Conservation (phyloP, 2,113 vertebrate genomes). For the Psammodynastes pulverulentus region DNA sequence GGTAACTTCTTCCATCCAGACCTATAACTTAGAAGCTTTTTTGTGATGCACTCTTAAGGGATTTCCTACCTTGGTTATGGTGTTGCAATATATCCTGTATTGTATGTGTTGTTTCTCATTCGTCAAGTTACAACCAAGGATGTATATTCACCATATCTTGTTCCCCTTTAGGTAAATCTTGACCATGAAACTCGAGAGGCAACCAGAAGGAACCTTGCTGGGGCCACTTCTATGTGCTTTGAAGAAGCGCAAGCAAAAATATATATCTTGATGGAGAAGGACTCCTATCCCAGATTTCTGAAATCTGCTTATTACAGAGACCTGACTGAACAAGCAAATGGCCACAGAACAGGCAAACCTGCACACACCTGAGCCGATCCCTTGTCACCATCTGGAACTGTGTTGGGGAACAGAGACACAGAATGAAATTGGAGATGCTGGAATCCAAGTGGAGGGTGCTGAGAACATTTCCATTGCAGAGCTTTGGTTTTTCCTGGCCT, state of each 20-base stretch:
- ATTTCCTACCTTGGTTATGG: neutral
- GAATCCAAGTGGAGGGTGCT: neutral
- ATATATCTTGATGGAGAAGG: constrained; percentile 77
- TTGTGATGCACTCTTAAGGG: neutral
- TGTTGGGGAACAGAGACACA: rapidly evolving
- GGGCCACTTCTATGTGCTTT: constrained; percentile 64
- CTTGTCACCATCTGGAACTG: too few relatives aligned
- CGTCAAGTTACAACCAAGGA: rapidly evolving
- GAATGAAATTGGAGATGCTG: neutral
- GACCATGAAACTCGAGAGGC: constrained; percentile 78
- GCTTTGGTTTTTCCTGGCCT: neutral
- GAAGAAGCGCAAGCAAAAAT: constrained; percentile 74
- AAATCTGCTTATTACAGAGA: constrained; percentile 74
- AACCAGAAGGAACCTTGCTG: constrained; percentile 66
- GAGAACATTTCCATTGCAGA: rapidly evolving
- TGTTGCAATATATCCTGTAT: neutral
- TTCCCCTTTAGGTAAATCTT: constrained; percentile 76
- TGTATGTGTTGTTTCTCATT: neutral
- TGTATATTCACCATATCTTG: neutral
- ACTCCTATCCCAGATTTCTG: constrained; percentile 78
- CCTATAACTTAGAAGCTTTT: neutral
- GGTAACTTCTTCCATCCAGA: neutral
- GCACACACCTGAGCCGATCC: constrained; percentile 62
- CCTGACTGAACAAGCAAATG: constrained; percentile 63
- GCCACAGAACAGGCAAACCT: constrained; percentile 47